Base-by-base conservation (phyloP, 2,797 vertebrate species). In the Tamandua tetradactyla region DNA sequence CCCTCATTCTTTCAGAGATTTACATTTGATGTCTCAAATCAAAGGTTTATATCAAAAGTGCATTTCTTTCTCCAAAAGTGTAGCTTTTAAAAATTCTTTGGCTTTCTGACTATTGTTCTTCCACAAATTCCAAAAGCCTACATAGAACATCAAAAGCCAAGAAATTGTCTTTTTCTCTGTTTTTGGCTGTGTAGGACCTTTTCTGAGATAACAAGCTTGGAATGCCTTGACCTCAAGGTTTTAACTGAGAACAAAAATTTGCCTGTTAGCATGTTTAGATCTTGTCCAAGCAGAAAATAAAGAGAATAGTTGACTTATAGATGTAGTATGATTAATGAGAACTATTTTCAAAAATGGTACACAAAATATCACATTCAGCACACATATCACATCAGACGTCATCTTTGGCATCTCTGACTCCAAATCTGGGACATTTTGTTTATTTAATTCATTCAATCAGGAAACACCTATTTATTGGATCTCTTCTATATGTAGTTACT, bases 31-130 rank as follows among this genome's bases (percentile, higher is more conserved):
- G 61, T 27, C 2, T 8, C 23, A 80, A 74, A 74, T 85, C 44
- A 82, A 85, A 91, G 30, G 92, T 97, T 92, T 86, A 59, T 32
- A 94, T 85, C 44, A 47, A 6, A 90, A 82, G 3, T 18, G 22
- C 79, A 49, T 52, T 80, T 89, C 75, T 96, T 91, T 87, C 12
- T 83, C 27, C 37, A 49, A 61, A 80, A 90, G 15, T 47, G 4
- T 68, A 94, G 5, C 3, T 82, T 90, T 95, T 85, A 94, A 84
- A 94, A 79, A 7, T 62, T 68, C 6, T 62, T 89, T 87, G 37
- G 18, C 42, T 89, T 91, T 93, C 27, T 93, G 47, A 79, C 66
- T 92, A 52, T 55, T 82, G 3, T 94, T 88, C 78, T 80, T 78
- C 9, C 42, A 75, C 30, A 17, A 87, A 69, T 75, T 88, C 86